Percentiles rank a stretch among this genome's conserved stretches.
These are phyloP conservation scores for Epinotia demarniana DNA, from an alignment of 2,888 invertebrate genomes.

Conservation along the genomic window DNA sequence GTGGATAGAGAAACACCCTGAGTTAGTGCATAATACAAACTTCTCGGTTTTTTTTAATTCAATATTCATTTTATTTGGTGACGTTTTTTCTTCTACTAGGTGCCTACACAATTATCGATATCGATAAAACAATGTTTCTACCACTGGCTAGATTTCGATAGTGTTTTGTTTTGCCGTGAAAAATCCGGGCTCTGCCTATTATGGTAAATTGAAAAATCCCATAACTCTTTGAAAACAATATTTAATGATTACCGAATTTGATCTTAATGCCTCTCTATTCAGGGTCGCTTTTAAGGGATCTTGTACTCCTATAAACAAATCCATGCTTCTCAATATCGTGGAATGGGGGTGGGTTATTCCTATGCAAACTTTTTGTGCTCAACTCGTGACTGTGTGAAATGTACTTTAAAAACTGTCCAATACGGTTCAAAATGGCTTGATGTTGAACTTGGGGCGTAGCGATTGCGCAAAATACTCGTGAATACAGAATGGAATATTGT, in stretches of 20 bases:
- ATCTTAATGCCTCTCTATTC: constrained; percentile 24
- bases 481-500: constrained; percentile 40
- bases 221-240: no score
- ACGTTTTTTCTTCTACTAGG: no score
- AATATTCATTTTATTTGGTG: no score
- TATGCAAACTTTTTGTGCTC: constrained; percentile 46
- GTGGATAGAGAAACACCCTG: no score
- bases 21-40: no score
- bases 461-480: constrained; percentile 55
- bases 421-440: constrained; percentile 37
- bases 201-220: no score
- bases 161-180: no score
- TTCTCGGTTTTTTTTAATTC: no score
- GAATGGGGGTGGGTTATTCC: constrained; percentile 49
- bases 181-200: no score
- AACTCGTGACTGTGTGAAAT: constrained; percentile 32
- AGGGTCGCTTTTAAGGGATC: constrained; percentile 20
- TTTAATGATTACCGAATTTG: neutral
- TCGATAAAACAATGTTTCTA: no score
- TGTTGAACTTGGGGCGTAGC: constrained; percentile 22
- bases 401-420: constrained; percentile 16
- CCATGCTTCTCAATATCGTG: constrained; percentile 57
- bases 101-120: no score
- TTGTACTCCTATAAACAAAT: constrained; percentile 62
- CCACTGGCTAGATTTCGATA: no score